These are phyloP conservation scores for Aphaenogaster ashmeadi DNA, from an alignment of 1,140 invertebrate species.

Conservation along the genomic window DNA sequence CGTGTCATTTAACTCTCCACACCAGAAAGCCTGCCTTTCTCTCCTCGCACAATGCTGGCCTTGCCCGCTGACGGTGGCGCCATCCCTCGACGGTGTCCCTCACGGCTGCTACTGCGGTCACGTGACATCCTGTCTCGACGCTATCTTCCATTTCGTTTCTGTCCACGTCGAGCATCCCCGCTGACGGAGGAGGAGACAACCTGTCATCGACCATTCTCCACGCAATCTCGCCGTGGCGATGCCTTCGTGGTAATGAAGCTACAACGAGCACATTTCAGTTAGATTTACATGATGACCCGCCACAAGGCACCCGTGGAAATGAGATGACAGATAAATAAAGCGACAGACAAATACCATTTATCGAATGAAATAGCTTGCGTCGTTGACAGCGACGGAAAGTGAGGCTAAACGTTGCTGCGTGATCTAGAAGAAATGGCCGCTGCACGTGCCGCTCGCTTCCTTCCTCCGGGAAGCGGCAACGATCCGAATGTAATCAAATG, in stretches of 20 bases:
- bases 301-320: not conserved
- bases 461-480: not conserved
- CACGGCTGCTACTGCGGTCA: slow-evolving; percentile 9
- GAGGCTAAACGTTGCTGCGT: slow-evolving; percentile 18
- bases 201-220: not conserved
- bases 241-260: not conserved
- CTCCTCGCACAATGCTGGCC: slow-evolving; percentile 27
- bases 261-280: not conserved
- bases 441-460: not conserved
- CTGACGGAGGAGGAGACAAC: slow-evolving; percentile 7
- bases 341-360: not conserved
- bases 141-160: not conserved
- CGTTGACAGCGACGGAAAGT: not conserved
- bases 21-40: slow-evolving; percentile 57
- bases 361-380: not conserved
- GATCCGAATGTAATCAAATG: not conserved
- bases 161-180: not conserved
- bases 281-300: not conserved
- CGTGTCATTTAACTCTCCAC: slow-evolving; percentile 51
- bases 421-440: not conserved
- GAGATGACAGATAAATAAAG: not conserved
- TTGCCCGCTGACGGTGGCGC: slow-evolving; percentile 50
- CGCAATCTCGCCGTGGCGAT: not conserved
- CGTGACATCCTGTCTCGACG: not conserved
- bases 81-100: slow-evolving; percentile 50